Evolutionary conservation across 2,888 invertebrate species (phyloP).

Genomic region (Acrocera orbiculus): DNA sequence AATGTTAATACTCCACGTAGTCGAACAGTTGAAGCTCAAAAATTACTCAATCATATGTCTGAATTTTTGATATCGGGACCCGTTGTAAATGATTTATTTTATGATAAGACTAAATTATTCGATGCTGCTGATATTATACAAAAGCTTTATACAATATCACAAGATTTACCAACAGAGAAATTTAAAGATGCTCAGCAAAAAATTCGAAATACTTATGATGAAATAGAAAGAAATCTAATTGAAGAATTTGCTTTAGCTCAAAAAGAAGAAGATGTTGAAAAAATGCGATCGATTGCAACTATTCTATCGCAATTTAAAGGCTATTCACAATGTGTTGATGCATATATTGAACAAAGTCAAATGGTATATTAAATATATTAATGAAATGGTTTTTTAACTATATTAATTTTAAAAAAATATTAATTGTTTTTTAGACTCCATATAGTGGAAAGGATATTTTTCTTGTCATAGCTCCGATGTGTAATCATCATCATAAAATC

Average conservation of each 20-base stretch:
- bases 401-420: background rate
- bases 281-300: constrained; percentile 86
- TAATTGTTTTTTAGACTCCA: constrained; percentile 45
- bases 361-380: constrained; percentile 39
- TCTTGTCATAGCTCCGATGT: constrained; percentile 72
- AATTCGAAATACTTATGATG: constrained; percentile 76
- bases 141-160: constrained; percentile 85
- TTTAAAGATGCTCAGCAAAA: constrained; percentile 72
- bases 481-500: constrained; percentile 66
- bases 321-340: constrained; percentile 89
- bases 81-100: constrained; percentile 69
- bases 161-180: constrained; percentile 78
- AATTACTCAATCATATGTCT: constrained; percentile 76
- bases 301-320: constrained; percentile 92
- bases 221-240: constrained; percentile 74
- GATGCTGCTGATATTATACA: constrained; percentile 97
- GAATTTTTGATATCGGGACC: constrained; percentile 81
- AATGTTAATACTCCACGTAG: constrained; percentile 90
- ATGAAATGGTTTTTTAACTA: background rate
- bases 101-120: constrained; percentile 56
- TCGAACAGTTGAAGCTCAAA: constrained; percentile 86
- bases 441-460: constrained; percentile 80
- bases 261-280: constrained; percentile 58
- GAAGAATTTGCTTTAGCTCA: constrained; percentile 90
- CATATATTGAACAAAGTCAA: constrained; percentile 93